A percentile compares a stretch with the other conserved stretches of the same genome.
Conservation (phyloP, 2,113 vertebrate species). For the Eupsittula cactorum region DNA sequence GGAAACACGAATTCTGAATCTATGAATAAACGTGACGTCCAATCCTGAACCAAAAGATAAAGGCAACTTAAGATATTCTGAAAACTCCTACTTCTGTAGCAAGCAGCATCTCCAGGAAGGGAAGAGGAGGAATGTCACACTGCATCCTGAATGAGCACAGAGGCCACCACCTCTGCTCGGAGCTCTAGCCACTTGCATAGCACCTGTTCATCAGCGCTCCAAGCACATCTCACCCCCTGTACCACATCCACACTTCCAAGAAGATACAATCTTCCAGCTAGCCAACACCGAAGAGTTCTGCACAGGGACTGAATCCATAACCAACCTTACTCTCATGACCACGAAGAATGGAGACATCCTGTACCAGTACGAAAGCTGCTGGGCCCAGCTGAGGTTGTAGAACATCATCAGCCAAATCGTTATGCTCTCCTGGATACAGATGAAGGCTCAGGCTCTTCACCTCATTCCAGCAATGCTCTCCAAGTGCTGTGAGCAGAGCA, state of each 20-base stretch:
- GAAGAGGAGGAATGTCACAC: not conserved
- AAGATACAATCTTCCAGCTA: not conserved
- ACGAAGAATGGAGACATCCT: not conserved
- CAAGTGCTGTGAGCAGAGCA: not conserved
- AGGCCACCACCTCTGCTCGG: not conserved
- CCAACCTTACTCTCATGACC: not conserved
- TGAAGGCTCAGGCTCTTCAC: not conserved
- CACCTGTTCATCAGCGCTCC: not conserved
- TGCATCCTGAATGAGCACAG: rapidly evolving
- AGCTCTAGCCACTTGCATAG: not conserved
- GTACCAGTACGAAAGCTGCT: not conserved
- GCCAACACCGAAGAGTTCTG: not conserved
- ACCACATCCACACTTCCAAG: not conserved
- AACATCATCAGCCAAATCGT: not conserved
- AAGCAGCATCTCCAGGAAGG: not conserved
- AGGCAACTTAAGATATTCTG: not conserved
- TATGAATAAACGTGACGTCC: not conserved
- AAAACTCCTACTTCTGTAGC: not conserved
- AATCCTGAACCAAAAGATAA: not conserved
- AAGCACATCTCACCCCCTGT: not conserved
- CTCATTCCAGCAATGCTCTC: not conserved
- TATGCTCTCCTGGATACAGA: not conserved
- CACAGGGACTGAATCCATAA: not conserved
- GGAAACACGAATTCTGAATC: not conserved
- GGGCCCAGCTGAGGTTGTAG: not conserved